Evolutionary conservation across 2,113 vertebrate genomes (phyloP).

Genomic region (Mirounga angustirostris): DNA sequence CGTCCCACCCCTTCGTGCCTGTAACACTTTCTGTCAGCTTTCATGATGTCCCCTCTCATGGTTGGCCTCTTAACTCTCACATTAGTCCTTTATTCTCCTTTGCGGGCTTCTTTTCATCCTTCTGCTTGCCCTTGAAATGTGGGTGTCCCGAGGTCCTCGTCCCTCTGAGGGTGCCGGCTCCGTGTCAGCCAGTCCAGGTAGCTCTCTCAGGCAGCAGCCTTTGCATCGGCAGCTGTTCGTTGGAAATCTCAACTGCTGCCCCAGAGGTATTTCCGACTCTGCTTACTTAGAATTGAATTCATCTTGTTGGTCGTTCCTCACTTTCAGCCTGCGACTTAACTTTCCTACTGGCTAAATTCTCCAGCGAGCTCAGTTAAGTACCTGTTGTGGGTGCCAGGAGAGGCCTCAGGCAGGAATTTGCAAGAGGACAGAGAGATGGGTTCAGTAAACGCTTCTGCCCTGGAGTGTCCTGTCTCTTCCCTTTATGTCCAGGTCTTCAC

Average conservation of each 20-base stretch:
- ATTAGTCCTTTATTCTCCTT: neutral
- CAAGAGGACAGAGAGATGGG: neutral
- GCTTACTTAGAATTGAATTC: neutral
- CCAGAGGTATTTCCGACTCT: neutral
- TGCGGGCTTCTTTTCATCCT: neutral
- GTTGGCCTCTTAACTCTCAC: neutral
- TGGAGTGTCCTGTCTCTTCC: neutral
- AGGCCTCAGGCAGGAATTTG: neutral
- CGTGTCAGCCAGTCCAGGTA: fast-evolving
- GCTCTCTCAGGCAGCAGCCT: neutral
- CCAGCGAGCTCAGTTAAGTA: neutral
- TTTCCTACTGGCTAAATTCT: neutral
- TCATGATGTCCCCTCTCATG: neutral
- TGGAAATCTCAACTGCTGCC: neutral
- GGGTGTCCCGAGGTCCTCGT: neutral
- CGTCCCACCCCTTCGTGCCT: neutral
- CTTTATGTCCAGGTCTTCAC: neutral
- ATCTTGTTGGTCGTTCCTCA: neutral
- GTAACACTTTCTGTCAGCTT: no score
- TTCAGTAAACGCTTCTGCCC: neutral
- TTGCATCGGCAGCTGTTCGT: neutral
- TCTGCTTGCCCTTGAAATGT: neutral
- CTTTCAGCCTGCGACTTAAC: neutral
- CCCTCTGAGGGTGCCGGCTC: no score
- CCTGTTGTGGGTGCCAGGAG: neutral